A percentile compares a stretch with the other conserved stretches of the same genome.
phyloP scores from a whole-genome alignment of 2,797 vertebrate genomes.

The Prionace glauca region DNA sequence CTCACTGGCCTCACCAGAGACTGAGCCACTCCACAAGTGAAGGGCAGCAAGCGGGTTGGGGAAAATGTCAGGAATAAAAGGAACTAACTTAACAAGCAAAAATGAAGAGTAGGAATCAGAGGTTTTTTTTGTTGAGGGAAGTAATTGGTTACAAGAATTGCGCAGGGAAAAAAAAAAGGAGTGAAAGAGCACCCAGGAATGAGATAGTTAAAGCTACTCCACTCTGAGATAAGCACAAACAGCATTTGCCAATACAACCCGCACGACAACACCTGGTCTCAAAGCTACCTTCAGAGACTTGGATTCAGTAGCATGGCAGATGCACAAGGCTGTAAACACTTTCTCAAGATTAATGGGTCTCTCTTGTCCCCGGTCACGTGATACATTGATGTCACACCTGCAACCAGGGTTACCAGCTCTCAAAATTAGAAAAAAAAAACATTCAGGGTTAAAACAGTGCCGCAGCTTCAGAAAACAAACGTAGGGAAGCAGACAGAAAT shows the following conservation, averaged over 20 bases:
- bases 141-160: not conserved
- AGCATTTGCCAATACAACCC: conserved; percentile 28
- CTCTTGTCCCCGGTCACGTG: not conserved
- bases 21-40: not conserved
- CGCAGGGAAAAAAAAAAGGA: not conserved
- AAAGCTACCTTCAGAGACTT: conserved; percentile 18
- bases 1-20: not conserved
- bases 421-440: not conserved
- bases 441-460: not conserved
- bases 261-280: conserved; percentile 21
- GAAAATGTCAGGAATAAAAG: not conserved
- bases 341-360: conserved; percentile 34
- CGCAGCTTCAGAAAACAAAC: not conserved
- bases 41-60: not conserved
- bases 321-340: conserved; percentile 32
- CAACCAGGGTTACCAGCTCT: conserved; percentile 25
- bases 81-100: not conserved
- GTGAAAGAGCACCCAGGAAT: not conserved
- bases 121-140: not conserved
- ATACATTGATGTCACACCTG: conserved; percentile 7
- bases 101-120: not conserved
- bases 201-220: conserved; percentile 12
- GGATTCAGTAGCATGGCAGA: not conserved
- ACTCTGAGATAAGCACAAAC: not conserved
- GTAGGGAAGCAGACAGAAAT: not conserved